Evolutionary conservation across 2,888 invertebrate genomes (phyloP).

Genomic region (Campoplex capitator): DNA sequence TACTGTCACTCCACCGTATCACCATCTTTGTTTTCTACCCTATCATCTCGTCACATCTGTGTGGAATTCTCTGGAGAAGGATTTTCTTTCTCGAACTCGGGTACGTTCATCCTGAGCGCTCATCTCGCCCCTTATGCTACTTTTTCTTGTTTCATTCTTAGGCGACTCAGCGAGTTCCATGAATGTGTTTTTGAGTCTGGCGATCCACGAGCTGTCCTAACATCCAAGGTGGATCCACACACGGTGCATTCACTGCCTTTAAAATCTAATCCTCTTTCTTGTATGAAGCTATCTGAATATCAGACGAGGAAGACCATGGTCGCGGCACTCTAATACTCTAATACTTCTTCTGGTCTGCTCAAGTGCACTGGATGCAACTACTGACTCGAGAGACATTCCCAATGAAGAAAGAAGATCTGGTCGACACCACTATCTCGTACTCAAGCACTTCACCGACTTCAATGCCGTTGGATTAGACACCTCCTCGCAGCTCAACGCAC

Average conservation of each 20-base stretch:
- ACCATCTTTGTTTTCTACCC: conserved; percentile 79
- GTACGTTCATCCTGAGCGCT: neutral
- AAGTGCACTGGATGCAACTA: conserved; percentile 44
- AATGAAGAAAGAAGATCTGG: conserved; percentile 31
- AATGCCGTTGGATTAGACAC: conserved; percentile 64
- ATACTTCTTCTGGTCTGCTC: conserved; percentile 29
- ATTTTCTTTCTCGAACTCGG: conserved; percentile 1
- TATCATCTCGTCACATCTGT: conserved; percentile 78
- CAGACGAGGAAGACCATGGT: conserved; percentile 21
- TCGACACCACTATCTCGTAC: conserved; percentile 38
- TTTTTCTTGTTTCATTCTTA: conserved; percentile 40
- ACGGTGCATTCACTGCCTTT: conserved; percentile 27
- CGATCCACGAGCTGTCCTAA: conserved; percentile 1
- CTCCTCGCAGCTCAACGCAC: conserved; percentile 38
- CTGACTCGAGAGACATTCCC: conserved; percentile 28
- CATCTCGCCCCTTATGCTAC: conserved; percentile 6
- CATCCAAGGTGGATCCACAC: conserved; percentile 6
- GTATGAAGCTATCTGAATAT: conserved; percentile 56
- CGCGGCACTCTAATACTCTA: neutral
- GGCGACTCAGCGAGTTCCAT: conserved; percentile 32
- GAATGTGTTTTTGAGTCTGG: conserved; percentile 13
- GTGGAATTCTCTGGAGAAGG: conserved; percentile 60
- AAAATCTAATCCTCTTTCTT: conserved; percentile 56
- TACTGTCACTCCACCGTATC: conserved; percentile 80
- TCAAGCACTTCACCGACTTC: conserved; percentile 42